Conservation (phyloP, 2,113 vertebrate species). For the Cinclus mexicanus region DNA sequence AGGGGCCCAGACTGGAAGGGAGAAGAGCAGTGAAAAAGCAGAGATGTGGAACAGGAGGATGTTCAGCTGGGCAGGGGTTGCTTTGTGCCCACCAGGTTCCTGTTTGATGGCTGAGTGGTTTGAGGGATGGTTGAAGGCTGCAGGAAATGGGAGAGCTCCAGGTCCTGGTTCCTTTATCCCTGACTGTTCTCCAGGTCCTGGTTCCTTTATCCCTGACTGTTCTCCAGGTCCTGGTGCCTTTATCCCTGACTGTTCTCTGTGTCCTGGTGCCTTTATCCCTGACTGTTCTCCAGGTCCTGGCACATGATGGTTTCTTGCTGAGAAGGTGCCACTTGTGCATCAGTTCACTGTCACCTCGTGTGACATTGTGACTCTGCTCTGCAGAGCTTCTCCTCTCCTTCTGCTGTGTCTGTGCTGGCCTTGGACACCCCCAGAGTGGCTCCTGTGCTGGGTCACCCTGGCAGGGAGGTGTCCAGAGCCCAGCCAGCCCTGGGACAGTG, state of each 20-base stretch:
- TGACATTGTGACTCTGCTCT: not conserved
- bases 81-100: not conserved
- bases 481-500: not conserved
- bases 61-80: not conserved
- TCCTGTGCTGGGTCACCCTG: not conserved
- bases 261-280: not conserved
- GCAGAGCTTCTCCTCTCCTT: not conserved
- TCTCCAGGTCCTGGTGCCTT: not conserved
- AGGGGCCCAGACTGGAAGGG: not conserved
- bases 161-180: not conserved
- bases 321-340: not conserved
- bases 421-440: accelerated
- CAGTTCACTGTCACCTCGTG: accelerated
- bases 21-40: not conserved
- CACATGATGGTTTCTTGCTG: not conserved
- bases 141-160: no score
- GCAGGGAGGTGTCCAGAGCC: not conserved
- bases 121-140: not conserved
- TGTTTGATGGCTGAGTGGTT: not conserved
- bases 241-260: not conserved
- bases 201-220: not conserved
- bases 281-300: not conserved
- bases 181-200: no score
- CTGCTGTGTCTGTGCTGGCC: not conserved
- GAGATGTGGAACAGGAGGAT: not conserved